These are phyloP conservation scores for Myanophis thanlyinensis DNA, from an alignment of 2,113 vertebrate genomes.

Conservation along the genomic window DNA sequence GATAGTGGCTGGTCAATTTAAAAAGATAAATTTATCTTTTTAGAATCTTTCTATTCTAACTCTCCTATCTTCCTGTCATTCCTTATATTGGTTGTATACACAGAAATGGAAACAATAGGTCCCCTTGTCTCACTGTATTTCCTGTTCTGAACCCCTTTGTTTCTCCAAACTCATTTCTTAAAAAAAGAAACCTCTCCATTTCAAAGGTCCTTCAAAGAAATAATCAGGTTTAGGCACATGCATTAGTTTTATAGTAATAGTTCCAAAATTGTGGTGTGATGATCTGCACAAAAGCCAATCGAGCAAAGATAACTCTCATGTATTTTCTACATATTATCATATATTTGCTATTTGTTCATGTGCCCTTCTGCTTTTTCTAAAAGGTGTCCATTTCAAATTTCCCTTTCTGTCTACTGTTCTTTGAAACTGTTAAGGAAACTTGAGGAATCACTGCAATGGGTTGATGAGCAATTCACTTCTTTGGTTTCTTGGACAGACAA, in stretches of 20 bases:
- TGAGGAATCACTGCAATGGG: background rate
- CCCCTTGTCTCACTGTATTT: background rate
- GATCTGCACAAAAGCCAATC: background rate
- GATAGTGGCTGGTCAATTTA: too few species aligned
- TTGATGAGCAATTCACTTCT: background rate
- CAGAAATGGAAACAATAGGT: background rate
- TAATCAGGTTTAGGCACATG: background rate
- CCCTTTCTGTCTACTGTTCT: too few species aligned
- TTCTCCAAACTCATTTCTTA: background rate
- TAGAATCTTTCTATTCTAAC: background rate
- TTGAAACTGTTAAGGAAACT: background rate
- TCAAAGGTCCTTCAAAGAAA: background rate
- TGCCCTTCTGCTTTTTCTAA: too few species aligned
- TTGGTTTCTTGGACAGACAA: background rate
- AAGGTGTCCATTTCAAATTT: too few species aligned
- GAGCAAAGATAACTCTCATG: too few species aligned
- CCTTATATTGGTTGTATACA: background rate
- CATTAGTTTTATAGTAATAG: background rate
- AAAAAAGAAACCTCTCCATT: background rate
- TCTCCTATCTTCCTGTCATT: background rate
- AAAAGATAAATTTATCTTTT: too few species aligned
- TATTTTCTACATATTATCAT: too few species aligned
- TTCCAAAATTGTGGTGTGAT: background rate
- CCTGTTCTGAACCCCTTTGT: background rate
- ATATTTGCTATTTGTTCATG: too few species aligned